Conservation (phyloP, 1,140 invertebrate genomes). For the Polyergus mexicanus region DNA sequence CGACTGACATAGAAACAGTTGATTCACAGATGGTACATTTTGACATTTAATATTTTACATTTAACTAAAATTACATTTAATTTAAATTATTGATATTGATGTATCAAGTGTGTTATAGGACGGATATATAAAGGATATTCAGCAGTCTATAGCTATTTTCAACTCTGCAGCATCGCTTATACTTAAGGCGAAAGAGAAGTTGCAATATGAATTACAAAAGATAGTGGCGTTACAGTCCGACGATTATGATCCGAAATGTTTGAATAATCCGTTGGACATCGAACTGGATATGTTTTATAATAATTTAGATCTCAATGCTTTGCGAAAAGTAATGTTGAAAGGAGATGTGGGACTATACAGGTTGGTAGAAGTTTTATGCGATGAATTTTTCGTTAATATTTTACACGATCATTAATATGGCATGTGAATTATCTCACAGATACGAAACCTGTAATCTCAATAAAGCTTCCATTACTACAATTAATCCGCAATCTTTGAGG, state of each 20-base stretch:
- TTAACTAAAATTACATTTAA: too few relatives aligned
- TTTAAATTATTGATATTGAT: slow-evolving; percentile 36
- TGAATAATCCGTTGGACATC: slow-evolving; percentile 67
- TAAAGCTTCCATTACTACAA: slow-evolving; percentile 64
- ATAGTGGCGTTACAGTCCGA: slow-evolving; percentile 69
- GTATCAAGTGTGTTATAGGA: slow-evolving; percentile 56
- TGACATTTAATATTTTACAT: slow-evolving; percentile 1
- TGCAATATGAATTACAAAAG: slow-evolving; percentile 72
- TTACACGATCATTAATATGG: neutral
- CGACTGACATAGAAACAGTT: slow-evolving; percentile 72
- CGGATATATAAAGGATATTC: slow-evolving; percentile 71
- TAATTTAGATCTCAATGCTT: slow-evolving; percentile 77
- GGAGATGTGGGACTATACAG: slow-evolving; percentile 66
- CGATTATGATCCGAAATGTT: slow-evolving; percentile 65
- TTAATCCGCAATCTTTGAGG: slow-evolving; percentile 36
- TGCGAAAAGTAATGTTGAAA: slow-evolving; percentile 78
- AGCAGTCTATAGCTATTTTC: slow-evolving; percentile 75
- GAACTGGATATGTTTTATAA: slow-evolving; percentile 80
- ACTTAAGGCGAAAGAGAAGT: slow-evolving; percentile 68
- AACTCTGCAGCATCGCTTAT: slow-evolving; percentile 71
- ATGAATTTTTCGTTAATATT: neutral
- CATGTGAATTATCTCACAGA: slow-evolving; percentile 64
- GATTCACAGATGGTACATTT: slow-evolving; percentile 73
- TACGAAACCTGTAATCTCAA: slow-evolving; percentile 75
- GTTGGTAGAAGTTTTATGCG: slow-evolving; percentile 36